Conservation (phyloP, 2,113 vertebrate species). For the Propithecus coquereli region DNA sequence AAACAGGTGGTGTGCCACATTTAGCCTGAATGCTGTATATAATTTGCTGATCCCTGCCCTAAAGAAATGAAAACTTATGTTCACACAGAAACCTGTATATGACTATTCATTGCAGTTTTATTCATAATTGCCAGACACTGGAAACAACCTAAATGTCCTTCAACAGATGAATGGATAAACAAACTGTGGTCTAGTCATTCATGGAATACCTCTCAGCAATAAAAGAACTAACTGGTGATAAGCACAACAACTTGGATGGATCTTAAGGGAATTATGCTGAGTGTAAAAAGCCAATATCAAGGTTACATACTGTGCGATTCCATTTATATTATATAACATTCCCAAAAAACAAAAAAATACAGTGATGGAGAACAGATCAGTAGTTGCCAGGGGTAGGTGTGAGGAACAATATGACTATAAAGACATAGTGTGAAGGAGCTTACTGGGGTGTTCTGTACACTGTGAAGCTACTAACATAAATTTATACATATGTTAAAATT, state of each 20-base stretch:
- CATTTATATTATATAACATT: not conserved
- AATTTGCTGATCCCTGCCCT: not conserved
- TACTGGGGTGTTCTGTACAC: not conserved
- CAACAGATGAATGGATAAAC: not conserved
- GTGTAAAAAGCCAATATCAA: not conserved
- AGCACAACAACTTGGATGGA: not conserved
- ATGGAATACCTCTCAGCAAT: not conserved
- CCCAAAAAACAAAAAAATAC: not conserved
- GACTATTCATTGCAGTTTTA: not conserved
- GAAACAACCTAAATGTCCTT: not conserved
- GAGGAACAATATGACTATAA: not conserved
- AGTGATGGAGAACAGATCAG: not conserved
- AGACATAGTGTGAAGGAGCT: not conserved
- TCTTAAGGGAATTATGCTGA: not conserved
- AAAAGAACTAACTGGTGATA: not conserved
- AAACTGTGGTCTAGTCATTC: not conserved
- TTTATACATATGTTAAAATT: not conserved
- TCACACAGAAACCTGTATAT: not conserved
- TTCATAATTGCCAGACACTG: not conserved
- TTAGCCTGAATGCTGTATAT: not conserved
- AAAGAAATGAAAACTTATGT: not conserved
- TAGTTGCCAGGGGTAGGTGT: not conserved
- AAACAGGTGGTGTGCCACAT: not conserved
- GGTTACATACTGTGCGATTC: not conserved
- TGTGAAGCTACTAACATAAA: not conserved